These are phyloP conservation scores for Oithona nana DNA, from an alignment of 2,888 invertebrate species.

Conservation along the genomic window DNA sequence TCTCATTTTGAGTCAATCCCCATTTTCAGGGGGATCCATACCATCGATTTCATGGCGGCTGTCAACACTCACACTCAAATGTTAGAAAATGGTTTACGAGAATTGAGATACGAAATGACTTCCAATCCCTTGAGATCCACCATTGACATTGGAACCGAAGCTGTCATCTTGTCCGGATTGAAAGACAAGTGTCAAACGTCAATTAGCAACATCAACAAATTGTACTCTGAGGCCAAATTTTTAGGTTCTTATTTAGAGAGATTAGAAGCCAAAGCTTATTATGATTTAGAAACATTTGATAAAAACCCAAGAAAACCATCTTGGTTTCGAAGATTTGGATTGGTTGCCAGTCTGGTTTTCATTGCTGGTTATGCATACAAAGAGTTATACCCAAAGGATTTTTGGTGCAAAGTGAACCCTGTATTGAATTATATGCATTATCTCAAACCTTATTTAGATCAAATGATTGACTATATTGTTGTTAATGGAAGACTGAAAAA, in stretches of 20 bases:
- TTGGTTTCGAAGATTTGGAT: neutral
- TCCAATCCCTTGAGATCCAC: neutral
- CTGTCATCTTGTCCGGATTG: neutral
- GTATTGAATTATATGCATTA: too few relatives aligned
- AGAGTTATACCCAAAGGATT: neutral
- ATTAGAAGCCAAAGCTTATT: neutral
- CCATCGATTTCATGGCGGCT: neutral
- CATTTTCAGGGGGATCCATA: neutral
- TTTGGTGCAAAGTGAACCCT: too few relatives aligned
- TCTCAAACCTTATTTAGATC: too few relatives aligned
- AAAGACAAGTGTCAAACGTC: neutral
- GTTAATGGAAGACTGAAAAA: too few relatives aligned
- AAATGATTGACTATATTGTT: too few relatives aligned
- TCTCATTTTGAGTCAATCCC: too few relatives aligned
- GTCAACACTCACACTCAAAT: neutral
- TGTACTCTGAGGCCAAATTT: neutral
- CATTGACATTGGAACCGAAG: neutral
- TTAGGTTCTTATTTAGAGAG: neutral
- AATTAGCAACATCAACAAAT: neutral
- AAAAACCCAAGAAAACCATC: neutral
- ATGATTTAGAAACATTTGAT: neutral
- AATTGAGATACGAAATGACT: neutral
- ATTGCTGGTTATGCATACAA: neutral
- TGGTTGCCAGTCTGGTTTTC: neutral
- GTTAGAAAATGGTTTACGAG: neutral